A percentile compares a stretch with the other conserved stretches of the same genome.
These are phyloP conservation scores for Somateria mollissima DNA, from an alignment of 2,797 vertebrate genomes.

Conservation along the genomic window DNA sequence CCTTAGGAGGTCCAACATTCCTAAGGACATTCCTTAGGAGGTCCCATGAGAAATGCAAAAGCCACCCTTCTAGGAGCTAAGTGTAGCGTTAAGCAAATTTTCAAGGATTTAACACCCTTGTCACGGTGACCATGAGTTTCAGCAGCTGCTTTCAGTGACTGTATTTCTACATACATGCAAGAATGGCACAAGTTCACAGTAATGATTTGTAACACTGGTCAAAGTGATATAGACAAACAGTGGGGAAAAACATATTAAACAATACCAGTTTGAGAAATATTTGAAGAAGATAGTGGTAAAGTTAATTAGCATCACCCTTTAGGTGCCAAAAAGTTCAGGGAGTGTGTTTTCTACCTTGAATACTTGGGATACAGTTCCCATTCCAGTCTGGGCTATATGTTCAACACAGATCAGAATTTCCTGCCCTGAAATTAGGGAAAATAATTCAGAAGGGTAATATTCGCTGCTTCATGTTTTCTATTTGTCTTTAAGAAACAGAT, in stretches of 20 bases:
- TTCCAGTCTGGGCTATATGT: neutral
- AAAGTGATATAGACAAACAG: accelerated
- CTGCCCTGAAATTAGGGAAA: neutral
- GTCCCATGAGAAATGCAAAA: neutral
- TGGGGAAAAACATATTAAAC: neutral
- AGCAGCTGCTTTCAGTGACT: neutral
- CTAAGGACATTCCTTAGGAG: neutral
- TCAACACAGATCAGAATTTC: neutral
- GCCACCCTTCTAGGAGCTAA: neutral
- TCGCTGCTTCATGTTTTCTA: neutral
- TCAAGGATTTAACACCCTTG: neutral
- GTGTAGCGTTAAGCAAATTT: neutral
- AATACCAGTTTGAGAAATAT: neutral
- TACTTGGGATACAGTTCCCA: neutral
- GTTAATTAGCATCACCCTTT: neutral
- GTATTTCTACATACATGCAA: neutral
- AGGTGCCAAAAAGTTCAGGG: neutral
- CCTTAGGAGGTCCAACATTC: no score
- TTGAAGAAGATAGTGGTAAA: neutral
- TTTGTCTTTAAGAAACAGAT: neutral
- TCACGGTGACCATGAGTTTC: neutral
- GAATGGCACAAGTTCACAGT: neutral
- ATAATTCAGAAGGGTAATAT: neutral
- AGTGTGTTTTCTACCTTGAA: neutral
- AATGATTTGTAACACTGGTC: neutral